Evolutionary conservation across 1,140 invertebrate genomes (phyloP), one percentile per base, ranked within the genome.

Genomic region (Araneus ventricosus): DNA sequence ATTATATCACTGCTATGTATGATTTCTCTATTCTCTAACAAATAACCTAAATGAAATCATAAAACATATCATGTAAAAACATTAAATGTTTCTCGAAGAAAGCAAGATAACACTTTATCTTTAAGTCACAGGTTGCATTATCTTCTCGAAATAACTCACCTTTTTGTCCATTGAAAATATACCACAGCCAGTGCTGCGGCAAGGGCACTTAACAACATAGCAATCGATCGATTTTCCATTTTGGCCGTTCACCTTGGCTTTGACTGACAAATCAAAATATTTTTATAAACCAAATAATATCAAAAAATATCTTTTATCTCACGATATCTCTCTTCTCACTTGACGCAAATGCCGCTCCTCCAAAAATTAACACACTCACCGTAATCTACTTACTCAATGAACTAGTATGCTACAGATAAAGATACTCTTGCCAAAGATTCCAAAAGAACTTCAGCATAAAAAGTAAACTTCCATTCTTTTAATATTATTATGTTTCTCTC

Each of bases 221-320:
- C 82, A 41, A 91, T 91, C 80, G 80, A 91, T 80, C 90, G 79
- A 70, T 91, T 91, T 61, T 91, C 90, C 90, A 91, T 91, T 57
- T 45, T 39, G 88, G 79, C 27, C n/a, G 27, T 34, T 34, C 14
- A 0, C 34, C 34, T 75, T 75, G 17, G 30, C 30, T 41, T 70
- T 88, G n/a, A 63, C 61, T 41, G 61, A 88, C 70, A 41, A 88
- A 88, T 27, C 4, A 39, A 63, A 67, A 41, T 70, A 41, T 88
- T 61, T 67, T 41, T 63, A 10, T 34, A 57, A 86, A 14, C 30
- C 52, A 86, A 61, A 61, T n/a, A 61, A 14, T 39, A 37, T 27
- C 1, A 20, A 2, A 20, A 70, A 70, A 75, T 75, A 6, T 6
- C 24, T 7, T 67, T 75, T 75, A 75, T 75, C 70, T 37, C 70